Conservation (phyloP, 2,888 invertebrate genomes). For the Sepiola atlantica region DNA sequence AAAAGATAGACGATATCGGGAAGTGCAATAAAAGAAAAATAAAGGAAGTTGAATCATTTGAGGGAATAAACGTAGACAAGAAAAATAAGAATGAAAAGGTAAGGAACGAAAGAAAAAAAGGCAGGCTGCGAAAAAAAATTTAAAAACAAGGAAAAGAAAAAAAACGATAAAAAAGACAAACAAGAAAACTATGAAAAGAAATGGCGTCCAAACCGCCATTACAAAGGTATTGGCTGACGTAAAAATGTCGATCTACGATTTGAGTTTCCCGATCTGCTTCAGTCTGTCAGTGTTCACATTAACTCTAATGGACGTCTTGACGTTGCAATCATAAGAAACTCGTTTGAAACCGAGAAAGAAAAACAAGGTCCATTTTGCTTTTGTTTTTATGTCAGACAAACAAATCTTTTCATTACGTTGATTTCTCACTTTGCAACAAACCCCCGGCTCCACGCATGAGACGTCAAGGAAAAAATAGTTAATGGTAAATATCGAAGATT, state of each 20-base stretch:
- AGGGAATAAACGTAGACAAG: neutral
- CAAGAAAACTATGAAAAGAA: neutral
- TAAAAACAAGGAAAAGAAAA: neutral
- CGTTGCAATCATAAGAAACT: neutral
- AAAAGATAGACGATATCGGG: neutral
- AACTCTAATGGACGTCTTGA: constrained; percentile 32
- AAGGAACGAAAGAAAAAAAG: neutral
- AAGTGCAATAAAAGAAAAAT: neutral
- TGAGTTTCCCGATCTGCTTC: constrained; percentile 12
- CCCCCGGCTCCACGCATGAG: neutral
- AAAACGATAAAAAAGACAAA: neutral
- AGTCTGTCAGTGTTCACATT: neutral
- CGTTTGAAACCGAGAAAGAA: neutral
- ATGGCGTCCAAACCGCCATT: neutral
- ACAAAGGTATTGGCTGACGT: neutral
- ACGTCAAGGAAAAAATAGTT: neutral
- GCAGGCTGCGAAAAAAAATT: neutral
- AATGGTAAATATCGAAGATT: neutral
- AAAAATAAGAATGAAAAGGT: neutral
- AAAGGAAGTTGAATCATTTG: neutral
- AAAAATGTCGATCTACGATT: neutral
- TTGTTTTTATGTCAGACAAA: neutral
- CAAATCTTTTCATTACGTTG: neutral
- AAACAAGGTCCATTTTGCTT: neutral
- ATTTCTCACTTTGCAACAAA: neutral